phyloP scores from a whole-genome alignment of 2,113 vertebrate species.

The Cricetomys ansorgei region DNA sequence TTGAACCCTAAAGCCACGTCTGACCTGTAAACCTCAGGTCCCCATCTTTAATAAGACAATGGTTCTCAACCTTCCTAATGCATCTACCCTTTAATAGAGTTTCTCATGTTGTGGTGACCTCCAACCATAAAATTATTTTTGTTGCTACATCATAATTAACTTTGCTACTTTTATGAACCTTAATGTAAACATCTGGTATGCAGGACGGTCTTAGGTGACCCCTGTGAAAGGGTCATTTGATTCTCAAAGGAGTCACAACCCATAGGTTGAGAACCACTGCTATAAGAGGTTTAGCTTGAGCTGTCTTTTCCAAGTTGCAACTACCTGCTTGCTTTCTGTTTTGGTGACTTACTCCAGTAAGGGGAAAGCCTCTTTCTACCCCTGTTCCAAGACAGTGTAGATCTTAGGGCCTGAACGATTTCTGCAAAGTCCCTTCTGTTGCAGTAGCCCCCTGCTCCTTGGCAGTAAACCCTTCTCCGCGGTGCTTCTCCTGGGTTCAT shows the following conservation, averaged over 20 bases:
- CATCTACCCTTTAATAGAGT: too few relatives aligned
- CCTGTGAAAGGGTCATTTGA: too few relatives aligned
- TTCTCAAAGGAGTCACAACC: too few relatives aligned
- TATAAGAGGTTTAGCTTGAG: not conserved
- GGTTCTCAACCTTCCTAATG: too few relatives aligned
- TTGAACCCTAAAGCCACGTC: not conserved
- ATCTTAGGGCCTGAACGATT: not conserved
- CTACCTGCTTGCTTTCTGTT: not conserved
- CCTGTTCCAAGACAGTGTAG: not conserved
- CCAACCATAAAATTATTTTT: too few relatives aligned
- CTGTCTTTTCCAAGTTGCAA: not conserved
- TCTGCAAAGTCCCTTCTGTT: not conserved
- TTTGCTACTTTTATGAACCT: too few relatives aligned
- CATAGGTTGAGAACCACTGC: too few relatives aligned
- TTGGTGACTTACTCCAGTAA: not conserved
- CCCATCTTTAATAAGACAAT: too few relatives aligned
- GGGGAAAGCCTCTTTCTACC: not conserved
- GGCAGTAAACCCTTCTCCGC: not conserved
- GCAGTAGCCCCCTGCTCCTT: not conserved
- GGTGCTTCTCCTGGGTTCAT: not conserved
- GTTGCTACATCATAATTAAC: too few relatives aligned
- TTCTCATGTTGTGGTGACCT: too few relatives aligned
- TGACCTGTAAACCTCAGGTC: constrained; percentile 44
- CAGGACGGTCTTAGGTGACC: too few relatives aligned
- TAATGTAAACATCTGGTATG: too few relatives aligned